Percentiles rank a stretch among this genome's conserved stretches.
phyloP scores from a whole-genome alignment of 2,113 vertebrate species.

The Sinocyclocheilus grahami region DNA sequence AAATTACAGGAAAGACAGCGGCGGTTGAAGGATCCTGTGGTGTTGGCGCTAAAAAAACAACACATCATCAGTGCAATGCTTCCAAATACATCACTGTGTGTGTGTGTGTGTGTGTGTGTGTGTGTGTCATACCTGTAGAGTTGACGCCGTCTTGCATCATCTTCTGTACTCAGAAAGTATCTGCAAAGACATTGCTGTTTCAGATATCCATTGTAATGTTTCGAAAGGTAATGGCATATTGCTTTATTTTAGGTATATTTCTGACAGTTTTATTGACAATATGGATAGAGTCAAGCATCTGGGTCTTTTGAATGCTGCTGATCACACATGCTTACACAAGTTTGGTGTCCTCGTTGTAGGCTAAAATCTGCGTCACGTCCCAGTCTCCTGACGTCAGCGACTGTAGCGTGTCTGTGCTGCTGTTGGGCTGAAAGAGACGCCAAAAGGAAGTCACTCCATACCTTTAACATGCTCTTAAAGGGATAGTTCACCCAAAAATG shows the following conservation, averaged over 20 bases:
- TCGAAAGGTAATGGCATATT: not conserved
- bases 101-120: no score
- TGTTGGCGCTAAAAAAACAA: constrained; percentile 82
- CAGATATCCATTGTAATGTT: not conserved
- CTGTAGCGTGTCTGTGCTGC: constrained; percentile 87
- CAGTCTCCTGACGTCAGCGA: constrained; percentile 94
- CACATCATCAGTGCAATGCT: not conserved
- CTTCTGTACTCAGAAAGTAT: constrained; percentile 96
- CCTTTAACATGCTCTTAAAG: not conserved
- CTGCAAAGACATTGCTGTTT: constrained; percentile 67
- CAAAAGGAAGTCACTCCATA: constrained; percentile 25
- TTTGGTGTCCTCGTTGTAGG: constrained; percentile 84
- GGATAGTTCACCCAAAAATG: not conserved
- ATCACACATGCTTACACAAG: constrained; percentile 84
- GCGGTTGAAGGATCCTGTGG: constrained; percentile 89
- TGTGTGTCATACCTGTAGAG: constrained; percentile 85
- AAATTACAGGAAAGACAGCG: constrained; percentile 91
- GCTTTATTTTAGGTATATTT: not conserved
- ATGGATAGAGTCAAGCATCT: not conserved
- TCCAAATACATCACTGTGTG: not conserved
- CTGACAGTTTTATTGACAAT: not conserved
- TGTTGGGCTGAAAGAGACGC: constrained; percentile 82
- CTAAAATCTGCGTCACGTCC: constrained; percentile 92
- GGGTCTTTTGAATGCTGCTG: not conserved
- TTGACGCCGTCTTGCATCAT: constrained; percentile 85